Evolutionary conservation across 2,888 invertebrate species (phyloP), one percentile per base, ranked within the genome.

Genomic region (Anaspis maculata): DNA sequence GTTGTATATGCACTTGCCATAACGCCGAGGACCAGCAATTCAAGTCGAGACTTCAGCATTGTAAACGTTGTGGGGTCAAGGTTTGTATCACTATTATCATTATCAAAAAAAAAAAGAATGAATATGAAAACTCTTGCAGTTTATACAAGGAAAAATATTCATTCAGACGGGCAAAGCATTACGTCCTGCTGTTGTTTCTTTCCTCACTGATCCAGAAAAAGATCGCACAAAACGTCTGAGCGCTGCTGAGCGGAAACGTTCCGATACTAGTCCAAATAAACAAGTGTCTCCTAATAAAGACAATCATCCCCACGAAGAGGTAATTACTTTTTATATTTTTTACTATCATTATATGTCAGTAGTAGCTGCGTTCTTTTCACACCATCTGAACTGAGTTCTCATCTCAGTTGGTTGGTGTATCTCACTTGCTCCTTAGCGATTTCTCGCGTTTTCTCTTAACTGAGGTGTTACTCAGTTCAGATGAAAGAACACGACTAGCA

Each of bases 61-160:
- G 77, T 46, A 62, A 70, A 19, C 67, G 70, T 15, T 76, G 76
- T 51, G 75, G 74, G 10, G 67, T 70, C 23, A 71, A 69, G 56
- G 74, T 74, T 63, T 40, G 35, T 19, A n/a, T 19, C 5, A 19
- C 19, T 5, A 19, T 9, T 9, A 6, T 5, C 19, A 19, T 6
- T 19, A 9, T 9, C 19, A 9, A 19, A 5, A 19, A 6, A 19
- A 5, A 6, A 9, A 9, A 5, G 9, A 19, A 9, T 19, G 19
- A 6, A 19, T 6, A 19, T 9, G 26, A 22, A 30, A 30, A 23
- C 39, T 32, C 33, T 48, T 31, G 23, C 33, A 84, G 84, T 85
- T 83, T 59, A 71, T 84, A 12, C 83, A 85, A 59, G 85, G 85
- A 1, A 73, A 77, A 46, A 76, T 84, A 9, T 85, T 77, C 54